Base-by-base conservation (phyloP, 2,888 invertebrate species). In the Agrilus cyanescens region DNA sequence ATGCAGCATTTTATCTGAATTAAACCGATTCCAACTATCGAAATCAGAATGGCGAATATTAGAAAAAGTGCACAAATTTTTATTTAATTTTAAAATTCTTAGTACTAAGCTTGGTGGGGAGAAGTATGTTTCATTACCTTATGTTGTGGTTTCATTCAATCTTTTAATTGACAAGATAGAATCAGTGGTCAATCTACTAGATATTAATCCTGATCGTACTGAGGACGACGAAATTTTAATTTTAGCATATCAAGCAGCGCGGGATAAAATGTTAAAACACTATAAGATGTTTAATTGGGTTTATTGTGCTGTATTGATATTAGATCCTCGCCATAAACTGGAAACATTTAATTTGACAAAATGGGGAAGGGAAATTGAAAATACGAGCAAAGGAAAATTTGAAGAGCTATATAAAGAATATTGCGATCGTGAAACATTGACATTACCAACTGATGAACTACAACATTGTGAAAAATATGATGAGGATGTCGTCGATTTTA, bases 251-350 rank as follows among this genome's bases (percentile, higher is more conserved):
- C 50, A 50, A 45, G 47, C 44, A 32, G 49, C 50, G 13, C 33
- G 51, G 30, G 48, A 50, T 37, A 53, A 53, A 49, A 48, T 56
- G 14, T 29, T 55, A 4, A 50, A 54, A 38, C 56, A 56, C 45
- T 55, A 53, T 38, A 32, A 34, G 13, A 49, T 48, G 38, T 50
- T 40, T 7, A 56, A 56, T 37, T 56, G 54, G 54, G 46, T 53
- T 33, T 56, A 55, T 35, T 54, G 52, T 39, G 40, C 48, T 6
- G 15, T 44, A 31, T 43, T 55, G 32, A 49, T 54, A 33, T 43
- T 54, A 36, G 53, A 57, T 40, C 51, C 53, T 29, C 43, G 50
- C 25, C 54, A 53, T 39, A 56, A 56, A 39, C 31, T 36, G n/a
- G 44, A 54, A 37, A 51, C 49, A 12, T 56, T 56, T 42, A 35